These are phyloP conservation scores for Pachyrhynchus sulphureomaculatus DNA, from an alignment of 1,140 invertebrate species.

Conservation along the genomic window DNA sequence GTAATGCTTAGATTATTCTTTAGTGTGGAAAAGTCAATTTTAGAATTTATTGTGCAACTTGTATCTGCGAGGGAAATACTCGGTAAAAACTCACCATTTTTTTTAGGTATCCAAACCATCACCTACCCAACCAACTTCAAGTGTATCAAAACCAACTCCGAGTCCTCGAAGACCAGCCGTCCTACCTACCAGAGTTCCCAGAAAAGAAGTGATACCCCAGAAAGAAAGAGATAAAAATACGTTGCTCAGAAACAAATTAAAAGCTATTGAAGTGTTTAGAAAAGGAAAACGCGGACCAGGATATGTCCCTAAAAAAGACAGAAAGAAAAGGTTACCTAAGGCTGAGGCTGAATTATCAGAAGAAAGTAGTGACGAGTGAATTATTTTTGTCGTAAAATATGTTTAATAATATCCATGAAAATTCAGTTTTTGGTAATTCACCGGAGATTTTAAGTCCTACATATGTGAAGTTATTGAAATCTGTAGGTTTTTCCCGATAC, in stretches of 20 bases:
- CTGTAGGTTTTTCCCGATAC: too few relatives aligned
- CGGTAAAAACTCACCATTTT: too few relatives aligned
- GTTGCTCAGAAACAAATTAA: conserved; percentile 67
- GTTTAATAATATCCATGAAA: too few relatives aligned
- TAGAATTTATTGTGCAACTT: too few relatives aligned
- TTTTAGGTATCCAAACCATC: too few relatives aligned
- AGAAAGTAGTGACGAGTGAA: conserved; percentile 56
- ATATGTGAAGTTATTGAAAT: too few relatives aligned
- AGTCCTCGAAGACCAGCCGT: not conserved
- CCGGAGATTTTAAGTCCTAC: too few relatives aligned
- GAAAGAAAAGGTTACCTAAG: conserved; percentile 53
- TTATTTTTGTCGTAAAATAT: not conserved
- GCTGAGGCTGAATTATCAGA: conserved; percentile 67
- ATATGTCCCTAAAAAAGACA: conserved; percentile 55
- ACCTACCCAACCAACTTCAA: not conserved
- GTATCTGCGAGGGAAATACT: too few relatives aligned
- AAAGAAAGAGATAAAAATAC: conserved; percentile 65
- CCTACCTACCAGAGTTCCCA: conserved; percentile 22
- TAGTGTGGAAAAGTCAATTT: too few relatives aligned
- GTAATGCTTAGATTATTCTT: too few relatives aligned
- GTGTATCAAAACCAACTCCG: not conserved
- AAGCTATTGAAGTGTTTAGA: conserved; percentile 74
- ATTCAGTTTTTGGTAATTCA: too few relatives aligned
- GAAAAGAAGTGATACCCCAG: conserved; percentile 71
- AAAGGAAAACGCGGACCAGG: conserved; percentile 64